Conservation (phyloP, 2,797 vertebrate species). For the Pseudochirops corinnae region DNA sequence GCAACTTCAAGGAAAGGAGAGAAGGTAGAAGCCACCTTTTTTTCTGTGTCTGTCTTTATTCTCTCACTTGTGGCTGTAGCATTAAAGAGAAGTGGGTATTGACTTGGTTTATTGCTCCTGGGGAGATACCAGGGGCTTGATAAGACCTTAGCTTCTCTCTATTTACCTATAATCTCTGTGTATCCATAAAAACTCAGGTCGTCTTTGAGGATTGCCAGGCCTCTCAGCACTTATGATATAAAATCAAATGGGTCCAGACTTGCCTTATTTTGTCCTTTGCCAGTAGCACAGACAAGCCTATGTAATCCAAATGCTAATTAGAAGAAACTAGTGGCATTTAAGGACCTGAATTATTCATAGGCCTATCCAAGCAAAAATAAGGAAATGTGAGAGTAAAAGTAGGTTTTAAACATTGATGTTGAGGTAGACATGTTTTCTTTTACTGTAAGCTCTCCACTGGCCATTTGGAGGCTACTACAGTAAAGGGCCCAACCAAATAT, state of each 20-base stretch:
- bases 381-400: neutral
- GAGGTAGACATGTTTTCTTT: constrained; percentile 36
- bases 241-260: neutral
- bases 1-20: neutral
- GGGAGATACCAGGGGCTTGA: neutral
- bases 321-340: neutral
- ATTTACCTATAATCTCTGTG: neutral
- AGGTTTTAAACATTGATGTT: neutral
- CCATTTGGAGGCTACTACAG: neutral
- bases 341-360: neutral
- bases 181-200: neutral
- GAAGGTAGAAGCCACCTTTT: too few species aligned
- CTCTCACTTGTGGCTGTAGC: neutral
- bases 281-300: neutral
- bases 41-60: neutral
- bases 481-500: neutral
- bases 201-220: neutral
- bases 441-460: neutral
- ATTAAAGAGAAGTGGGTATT: rapidly evolving
- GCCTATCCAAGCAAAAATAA: constrained; percentile 23
- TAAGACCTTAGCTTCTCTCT: neutral
- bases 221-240: neutral
- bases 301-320: neutral
- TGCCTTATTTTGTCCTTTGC: neutral
- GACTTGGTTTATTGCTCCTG: neutral